These are phyloP conservation scores for Campopleginae sp. DNA, from an alignment of 2,888 invertebrate species.

Conservation along the genomic window DNA sequence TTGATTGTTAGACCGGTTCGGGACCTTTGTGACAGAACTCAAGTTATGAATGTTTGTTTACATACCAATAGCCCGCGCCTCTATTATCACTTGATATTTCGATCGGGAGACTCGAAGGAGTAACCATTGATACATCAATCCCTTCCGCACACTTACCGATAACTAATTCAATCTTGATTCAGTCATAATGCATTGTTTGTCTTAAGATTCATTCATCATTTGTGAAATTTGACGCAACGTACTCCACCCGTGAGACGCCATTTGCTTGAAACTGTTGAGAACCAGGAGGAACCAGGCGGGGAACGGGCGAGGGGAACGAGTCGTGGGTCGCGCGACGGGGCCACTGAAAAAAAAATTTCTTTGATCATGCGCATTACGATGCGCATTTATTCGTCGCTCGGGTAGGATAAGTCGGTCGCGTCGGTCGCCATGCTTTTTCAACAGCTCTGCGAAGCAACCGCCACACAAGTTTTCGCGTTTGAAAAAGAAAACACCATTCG, in stretches of 20 bases:
- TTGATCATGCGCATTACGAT: constrained; percentile 50
- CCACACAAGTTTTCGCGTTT: too few species aligned
- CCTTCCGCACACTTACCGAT: constrained; percentile 74
- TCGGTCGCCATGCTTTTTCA: too few species aligned
- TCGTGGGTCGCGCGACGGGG: constrained; percentile 26
- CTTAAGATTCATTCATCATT: constrained; percentile 84
- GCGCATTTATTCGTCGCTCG: too few species aligned
- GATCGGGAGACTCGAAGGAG: not conserved
- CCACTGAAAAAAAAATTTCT: constrained; percentile 26
- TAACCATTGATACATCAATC: constrained; percentile 46
- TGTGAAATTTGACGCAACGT: constrained; percentile 82
- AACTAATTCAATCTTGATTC: constrained; percentile 70
- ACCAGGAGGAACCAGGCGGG: constrained; percentile 40
- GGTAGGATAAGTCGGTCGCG: too few species aligned
- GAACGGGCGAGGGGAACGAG: constrained; percentile 24
- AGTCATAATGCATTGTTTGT: constrained; percentile 75
- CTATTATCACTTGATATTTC: constrained; percentile 62
- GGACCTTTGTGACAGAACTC: constrained; percentile 71
- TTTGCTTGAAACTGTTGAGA: constrained; percentile 81
- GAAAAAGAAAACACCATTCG: too few species aligned
- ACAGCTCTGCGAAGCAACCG: too few species aligned
- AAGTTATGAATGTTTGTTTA: constrained; percentile 79
- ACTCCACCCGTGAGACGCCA: constrained; percentile 85
- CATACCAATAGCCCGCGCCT: constrained; percentile 76
- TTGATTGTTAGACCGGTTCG: constrained; percentile 43